These are phyloP conservation scores for Encarsia formosa DNA, from an alignment of 2,888 invertebrate species.

Conservation along the genomic window DNA sequence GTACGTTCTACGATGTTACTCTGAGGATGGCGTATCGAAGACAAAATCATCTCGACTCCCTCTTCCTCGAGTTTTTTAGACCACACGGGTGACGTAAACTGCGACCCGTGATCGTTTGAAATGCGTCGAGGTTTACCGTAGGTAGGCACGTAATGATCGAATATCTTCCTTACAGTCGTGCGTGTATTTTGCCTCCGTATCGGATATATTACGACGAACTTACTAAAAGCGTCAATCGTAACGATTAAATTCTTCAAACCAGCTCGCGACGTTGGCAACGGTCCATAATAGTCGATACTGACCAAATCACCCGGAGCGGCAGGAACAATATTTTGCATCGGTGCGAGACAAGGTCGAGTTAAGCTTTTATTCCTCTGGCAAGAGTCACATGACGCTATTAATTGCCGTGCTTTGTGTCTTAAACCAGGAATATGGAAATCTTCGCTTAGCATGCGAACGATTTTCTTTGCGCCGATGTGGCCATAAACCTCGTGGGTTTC, in stretches of 20 bases:
- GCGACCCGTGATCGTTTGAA: too few species aligned
- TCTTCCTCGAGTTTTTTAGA: too few species aligned
- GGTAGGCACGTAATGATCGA: too few species aligned
- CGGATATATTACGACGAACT: neutral
- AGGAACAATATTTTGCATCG: neutral
- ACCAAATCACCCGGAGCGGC: neutral
- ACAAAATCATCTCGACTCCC: too few species aligned
- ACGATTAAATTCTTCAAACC: slow-evolving; percentile 7
- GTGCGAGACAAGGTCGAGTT: neutral
- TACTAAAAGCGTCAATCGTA: neutral
- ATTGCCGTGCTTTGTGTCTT: neutral
- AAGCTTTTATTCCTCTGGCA: neutral
- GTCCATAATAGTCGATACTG: neutral
- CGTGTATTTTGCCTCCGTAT: neutral
- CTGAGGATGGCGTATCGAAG: too few species aligned
- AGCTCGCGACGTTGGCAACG: neutral
- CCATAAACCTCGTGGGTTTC: too few species aligned
- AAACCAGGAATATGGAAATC: neutral
- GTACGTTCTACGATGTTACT: too few species aligned
- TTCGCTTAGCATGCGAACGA: too few species aligned
- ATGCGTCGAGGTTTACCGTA: too few species aligned
- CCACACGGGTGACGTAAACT: too few species aligned
- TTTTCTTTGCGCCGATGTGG: too few species aligned
- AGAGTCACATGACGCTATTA: neutral
- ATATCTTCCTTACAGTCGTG: neutral